These are phyloP conservation scores for Sinocyclocheilus maitianheensis DNA, from an alignment of 2,113 vertebrate genomes.

Conservation along the genomic window DNA sequence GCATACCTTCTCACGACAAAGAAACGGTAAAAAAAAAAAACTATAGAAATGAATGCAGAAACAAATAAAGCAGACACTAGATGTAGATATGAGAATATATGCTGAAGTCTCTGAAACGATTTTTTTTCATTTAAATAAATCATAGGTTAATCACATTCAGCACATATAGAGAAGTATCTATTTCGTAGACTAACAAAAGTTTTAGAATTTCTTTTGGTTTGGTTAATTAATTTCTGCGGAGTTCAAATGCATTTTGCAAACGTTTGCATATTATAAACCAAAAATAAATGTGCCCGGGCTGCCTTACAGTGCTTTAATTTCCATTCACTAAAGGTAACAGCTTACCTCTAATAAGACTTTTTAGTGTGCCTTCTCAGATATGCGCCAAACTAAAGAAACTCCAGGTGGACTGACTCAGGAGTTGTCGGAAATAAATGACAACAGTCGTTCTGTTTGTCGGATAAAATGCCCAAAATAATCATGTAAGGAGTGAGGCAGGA, in stretches of 20 bases:
- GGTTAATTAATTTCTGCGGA: neutral
- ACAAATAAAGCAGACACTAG: neutral
- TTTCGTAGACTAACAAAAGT: neutral
- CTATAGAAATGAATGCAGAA: neutral
- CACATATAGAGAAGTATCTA: neutral
- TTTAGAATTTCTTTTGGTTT: neutral
- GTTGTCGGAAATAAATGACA: neutral
- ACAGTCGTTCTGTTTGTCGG: neutral
- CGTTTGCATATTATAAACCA: neutral
- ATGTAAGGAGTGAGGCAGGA: neutral
- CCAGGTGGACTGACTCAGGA: neutral
- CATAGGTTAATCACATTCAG: neutral
- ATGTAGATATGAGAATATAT: neutral
- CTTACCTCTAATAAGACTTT: constrained; percentile 32
- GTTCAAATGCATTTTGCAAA: neutral
- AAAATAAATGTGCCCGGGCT: neutral
- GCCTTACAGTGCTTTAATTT: neutral
- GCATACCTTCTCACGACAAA: neutral
- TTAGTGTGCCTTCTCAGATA: neutral
- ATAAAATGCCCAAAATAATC: neutral
- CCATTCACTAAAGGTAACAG: constrained; percentile 5
- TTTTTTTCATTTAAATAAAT: neutral
- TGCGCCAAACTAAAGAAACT: neutral
- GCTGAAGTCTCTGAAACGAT: neutral
- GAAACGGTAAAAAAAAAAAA: neutral